Conservation (phyloP, 2,888 invertebrate genomes). For the Emesis russula region DNA sequence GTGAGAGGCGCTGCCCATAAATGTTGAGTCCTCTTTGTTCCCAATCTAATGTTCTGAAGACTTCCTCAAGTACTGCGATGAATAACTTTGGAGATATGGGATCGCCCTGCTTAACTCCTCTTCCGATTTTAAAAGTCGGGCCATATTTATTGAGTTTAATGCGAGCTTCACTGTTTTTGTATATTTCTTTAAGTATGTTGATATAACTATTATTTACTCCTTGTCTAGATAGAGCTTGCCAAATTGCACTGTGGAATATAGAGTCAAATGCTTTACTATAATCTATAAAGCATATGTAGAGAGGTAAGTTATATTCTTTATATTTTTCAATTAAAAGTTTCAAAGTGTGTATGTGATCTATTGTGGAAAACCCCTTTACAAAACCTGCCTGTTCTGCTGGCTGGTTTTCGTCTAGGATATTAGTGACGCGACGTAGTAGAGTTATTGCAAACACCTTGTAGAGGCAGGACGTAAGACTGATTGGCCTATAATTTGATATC, state of each 20-base stretch:
- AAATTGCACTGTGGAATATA: constrained; percentile 34
- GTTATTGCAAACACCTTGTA: too few species aligned
- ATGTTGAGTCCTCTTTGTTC: background rate
- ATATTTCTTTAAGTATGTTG: constrained; percentile 24
- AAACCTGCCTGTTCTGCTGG: too few species aligned
- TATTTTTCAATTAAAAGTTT: constrained; percentile 42
- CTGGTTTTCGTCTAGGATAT: too few species aligned
- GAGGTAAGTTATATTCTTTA: constrained; percentile 31
- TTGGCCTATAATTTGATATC: too few species aligned
- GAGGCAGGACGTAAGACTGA: too few species aligned
- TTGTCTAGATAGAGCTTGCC: constrained; percentile 30
- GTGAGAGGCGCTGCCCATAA: background rate
- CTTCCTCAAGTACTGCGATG: background rate
- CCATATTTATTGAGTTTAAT: background rate
- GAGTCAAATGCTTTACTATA: constrained; percentile 55
- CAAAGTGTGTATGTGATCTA: too few species aligned
- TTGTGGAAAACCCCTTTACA: too few species aligned
- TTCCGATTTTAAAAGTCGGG: constrained; percentile 19
- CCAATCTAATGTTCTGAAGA: background rate
- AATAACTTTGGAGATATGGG: constrained; percentile 41
- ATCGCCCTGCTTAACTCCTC: constrained; percentile 40
- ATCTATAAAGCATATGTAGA: constrained; percentile 54
- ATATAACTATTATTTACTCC: constrained; percentile 29
- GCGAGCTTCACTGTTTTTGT: constrained; percentile 14
- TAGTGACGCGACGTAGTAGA: too few species aligned